These are phyloP conservation scores for Ptychoptera albimana DNA, from an alignment of 2,888 invertebrate species.

Conservation along the genomic window DNA sequence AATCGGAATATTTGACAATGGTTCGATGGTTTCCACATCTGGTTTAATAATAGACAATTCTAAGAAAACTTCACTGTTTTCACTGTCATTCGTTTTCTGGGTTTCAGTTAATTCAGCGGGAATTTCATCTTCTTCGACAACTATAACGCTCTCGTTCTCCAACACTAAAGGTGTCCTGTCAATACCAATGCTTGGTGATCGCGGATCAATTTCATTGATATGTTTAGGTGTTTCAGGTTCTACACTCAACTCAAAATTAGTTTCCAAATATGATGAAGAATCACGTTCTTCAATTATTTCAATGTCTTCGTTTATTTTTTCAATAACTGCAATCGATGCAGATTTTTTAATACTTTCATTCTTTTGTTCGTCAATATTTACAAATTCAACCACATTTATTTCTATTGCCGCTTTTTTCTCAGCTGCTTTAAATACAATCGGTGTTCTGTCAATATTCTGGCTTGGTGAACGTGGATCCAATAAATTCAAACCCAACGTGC, in stretches of 20 bases:
- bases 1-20: background rate
- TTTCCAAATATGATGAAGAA: background rate
- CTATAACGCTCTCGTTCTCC: background rate
- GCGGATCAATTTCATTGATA: constrained; percentile 7
- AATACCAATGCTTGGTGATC: constrained; percentile 9
- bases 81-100: background rate
- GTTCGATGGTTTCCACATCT: background rate
- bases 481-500: constrained; percentile 3
- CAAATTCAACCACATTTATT: background rate
- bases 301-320: background rate
- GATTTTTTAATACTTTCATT: background rate
- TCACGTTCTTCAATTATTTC: background rate
- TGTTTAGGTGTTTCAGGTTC: background rate
- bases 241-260: background rate
- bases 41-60: no score
- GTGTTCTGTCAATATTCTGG: constrained; percentile 8
- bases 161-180: constrained; percentile 9
- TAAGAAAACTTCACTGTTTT: no score
- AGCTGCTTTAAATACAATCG: constrained; percentile 7
- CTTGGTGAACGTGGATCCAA: constrained; percentile 11
- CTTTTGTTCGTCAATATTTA: background rate
- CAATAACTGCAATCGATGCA: background rate
- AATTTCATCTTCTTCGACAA: background rate
- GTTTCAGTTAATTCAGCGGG: background rate
- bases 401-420: background rate